phyloP scores from a whole-genome alignment of 1,140 invertebrate species.

The Paraescarpia echinospica region DNA sequence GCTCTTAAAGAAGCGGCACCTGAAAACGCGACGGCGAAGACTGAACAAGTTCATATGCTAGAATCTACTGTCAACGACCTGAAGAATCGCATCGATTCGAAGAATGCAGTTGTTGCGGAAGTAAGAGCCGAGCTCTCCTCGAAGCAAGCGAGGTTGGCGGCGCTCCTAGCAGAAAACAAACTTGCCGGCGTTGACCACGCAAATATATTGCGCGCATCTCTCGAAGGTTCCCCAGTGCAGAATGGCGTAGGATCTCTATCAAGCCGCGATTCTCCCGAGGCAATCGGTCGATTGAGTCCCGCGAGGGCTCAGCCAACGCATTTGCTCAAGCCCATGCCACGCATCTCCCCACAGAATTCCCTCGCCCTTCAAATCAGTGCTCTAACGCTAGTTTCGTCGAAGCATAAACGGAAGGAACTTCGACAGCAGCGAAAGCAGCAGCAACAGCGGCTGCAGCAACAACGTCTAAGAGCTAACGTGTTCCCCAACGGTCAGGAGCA shows the following conservation, averaged over 20 bases:
- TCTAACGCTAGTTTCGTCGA: not conserved
- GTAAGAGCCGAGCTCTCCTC: not conserved
- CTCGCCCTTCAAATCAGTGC: not conserved
- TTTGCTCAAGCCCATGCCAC: not conserved
- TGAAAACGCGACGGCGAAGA: not conserved
- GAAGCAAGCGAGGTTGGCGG: not conserved
- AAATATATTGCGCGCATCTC: not conserved
- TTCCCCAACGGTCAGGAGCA: not conserved
- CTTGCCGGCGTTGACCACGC: not conserved
- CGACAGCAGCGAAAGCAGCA: not conserved
- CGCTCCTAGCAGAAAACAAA: not conserved
- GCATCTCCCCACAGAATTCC: not conserved
- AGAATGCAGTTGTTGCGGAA: not conserved
- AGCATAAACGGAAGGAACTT: not conserved
- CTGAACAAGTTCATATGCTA: not conserved
- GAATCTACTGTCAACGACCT: not conserved
- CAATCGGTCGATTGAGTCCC: not conserved
- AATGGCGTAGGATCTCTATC: not conserved
- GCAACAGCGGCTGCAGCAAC: not conserved
- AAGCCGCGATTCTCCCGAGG: not conserved
- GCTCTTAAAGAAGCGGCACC: not conserved
- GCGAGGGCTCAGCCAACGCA: not conserved
- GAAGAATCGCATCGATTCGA: not conserved
- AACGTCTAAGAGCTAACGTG: no score
- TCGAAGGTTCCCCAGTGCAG: not conserved